A percentile compares a stretch with the other conserved stretches of the same genome.
phyloP scores from a whole-genome alignment of 2,113 vertebrate species.

The Candoia aspera region DNA sequence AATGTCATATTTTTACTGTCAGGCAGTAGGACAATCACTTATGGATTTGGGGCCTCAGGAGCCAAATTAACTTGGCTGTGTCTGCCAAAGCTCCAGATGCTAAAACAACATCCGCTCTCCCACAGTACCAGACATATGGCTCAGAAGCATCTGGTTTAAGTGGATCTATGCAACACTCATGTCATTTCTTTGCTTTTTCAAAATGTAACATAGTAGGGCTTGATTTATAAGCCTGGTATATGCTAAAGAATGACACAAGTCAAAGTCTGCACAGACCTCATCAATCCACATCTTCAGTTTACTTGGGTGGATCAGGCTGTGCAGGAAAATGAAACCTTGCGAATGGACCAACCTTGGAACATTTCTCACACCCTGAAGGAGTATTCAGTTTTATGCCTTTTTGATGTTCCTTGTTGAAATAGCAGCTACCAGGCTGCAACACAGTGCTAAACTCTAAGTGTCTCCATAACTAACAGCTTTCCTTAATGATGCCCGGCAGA shows the following conservation, averaged over 20 bases:
- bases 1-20: background rate
- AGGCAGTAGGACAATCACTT: background rate
- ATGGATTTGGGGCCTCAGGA: background rate
- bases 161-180: background rate
- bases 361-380: background rate
- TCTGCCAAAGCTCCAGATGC: background rate
- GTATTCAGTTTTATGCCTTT: background rate
- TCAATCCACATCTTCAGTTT: background rate
- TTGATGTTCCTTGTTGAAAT: conserved; percentile 48
- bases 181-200: background rate
- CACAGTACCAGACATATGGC: background rate
- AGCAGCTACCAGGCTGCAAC: conserved; percentile 29
- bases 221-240: background rate
- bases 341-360: background rate
- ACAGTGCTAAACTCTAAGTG: conserved; percentile 32
- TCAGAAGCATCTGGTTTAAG: background rate
- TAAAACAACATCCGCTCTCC: background rate
- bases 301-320: background rate
- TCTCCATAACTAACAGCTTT: conserved; percentile 46
- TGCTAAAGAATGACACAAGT: background rate
- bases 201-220: background rate
- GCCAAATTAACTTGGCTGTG: background rate
- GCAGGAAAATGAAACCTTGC: background rate
- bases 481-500: conserved; percentile 58
- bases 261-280: background rate